Evolutionary conservation across 1,140 invertebrate species (phyloP), one percentile per base, ranked within the genome.

Genomic region (Macrobrachium nipponense): DNA sequence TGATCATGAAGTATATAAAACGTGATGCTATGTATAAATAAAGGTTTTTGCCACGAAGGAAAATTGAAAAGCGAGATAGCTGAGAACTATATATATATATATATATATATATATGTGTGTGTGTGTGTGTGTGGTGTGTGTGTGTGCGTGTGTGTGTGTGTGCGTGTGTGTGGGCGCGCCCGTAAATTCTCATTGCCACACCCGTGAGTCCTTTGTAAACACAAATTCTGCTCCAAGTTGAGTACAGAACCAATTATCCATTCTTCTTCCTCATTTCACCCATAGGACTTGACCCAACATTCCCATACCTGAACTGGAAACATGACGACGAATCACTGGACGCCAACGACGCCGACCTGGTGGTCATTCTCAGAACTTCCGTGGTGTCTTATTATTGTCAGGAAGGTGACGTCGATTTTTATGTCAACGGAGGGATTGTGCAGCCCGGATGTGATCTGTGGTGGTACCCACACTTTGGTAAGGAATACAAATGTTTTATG

Each of bases 71-170:
- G n/a, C n/a, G n/a, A n/a, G n/a, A n/a, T n/a, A n/a, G n/a, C n/a
- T n/a, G n/a, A n/a, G n/a, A n/a, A n/a, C n/a, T n/a, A n/a, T n/a
- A 79, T 79, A 79, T 62, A 79, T 79, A 79, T 79, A 79, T 62
- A 79, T 79, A 61, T 62, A 79, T 79, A 79, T 79, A 79, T 79
- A 79, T 79, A 79, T 4, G 27, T n/a, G n/a, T n/a, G n/a, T n/a
- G n/a, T n/a, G n/a, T n/a, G n/a, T n/a, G n/a, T n/a, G n/a, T n/a
- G n/a, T n/a, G n/a, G n/a, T n/a, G n/a, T n/a, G n/a, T n/a, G n/a
- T n/a, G n/a, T n/a, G n/a, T n/a, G n/a, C n/a, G n/a, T n/a, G n/a
- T n/a, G n/a, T n/a, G n/a, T n/a, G n/a, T n/a, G n/a, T n/a, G n/a
- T n/a, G n/a, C n/a, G n/a, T n/a, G n/a, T n/a, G n/a, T n/a, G n/a